Base-by-base conservation (phyloP, 2,888 invertebrate genomes). In the Aproaerema taeniolella region DNA sequence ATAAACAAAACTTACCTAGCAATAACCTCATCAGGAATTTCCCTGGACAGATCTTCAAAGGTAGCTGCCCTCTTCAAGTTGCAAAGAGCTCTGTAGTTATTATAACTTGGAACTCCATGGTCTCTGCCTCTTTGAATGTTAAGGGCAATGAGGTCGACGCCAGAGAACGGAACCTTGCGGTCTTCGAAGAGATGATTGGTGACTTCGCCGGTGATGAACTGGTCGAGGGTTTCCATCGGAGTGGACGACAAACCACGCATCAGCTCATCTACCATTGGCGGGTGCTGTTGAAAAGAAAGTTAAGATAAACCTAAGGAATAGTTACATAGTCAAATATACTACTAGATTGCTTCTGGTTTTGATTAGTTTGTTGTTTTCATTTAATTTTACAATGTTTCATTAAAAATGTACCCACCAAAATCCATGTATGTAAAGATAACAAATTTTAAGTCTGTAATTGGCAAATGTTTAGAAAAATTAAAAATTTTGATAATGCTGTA, bases 181-280 rank as follows among this genome's bases (percentile, higher is more conserved):
- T 96, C 94, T 73, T 98, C 97, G 69, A 98, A 98, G 39, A 98
- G 83, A 76, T 98, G 98, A 77, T 98, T 97, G 6, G 96, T 96
- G 1, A 97, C 95, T 87, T 97, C 97, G 0, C 95, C 95, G 0
- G 97, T 96, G 53, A 97, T 94, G 69, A 97, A 96, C 70, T 96
- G 96, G 80, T 97, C 97, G 35, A 97, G 80, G 1, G 94, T 95
- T 76, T 97, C 97, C 94, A 97, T 96, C 0, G 96, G 96, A 0
- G 95, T 95, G 0, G 95, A 93, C 0, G 95, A 88, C 7, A 97
- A 79, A 20, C 97, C 97, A 37, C 97, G 90, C 43, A 92, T 89
- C 31, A 97, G 91, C 69, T 96, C 95, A 71, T 97, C 97, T 13
- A 94, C 88, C 89, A 96, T 92, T 25, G 91, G 90, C 8, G 91